Evolutionary conservation across 2,888 invertebrate genomes (phyloP), one percentile per base, ranked within the genome.

Genomic region (Hirtodrosophila cameraria): DNA sequence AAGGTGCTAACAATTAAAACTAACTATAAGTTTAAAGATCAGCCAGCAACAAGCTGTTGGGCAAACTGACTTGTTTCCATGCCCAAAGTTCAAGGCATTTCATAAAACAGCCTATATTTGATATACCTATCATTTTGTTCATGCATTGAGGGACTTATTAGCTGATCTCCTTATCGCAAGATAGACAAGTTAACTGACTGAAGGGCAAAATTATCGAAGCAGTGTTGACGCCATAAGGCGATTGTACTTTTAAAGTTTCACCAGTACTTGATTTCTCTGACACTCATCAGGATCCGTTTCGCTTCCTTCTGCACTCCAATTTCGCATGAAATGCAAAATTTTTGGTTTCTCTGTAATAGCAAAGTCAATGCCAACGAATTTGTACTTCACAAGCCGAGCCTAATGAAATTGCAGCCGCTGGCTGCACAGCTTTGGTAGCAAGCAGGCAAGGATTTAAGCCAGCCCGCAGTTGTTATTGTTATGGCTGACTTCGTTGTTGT

Each of bases 341-440:
- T 45, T 18, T 7, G 33, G 41, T 62, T 39, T 35, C 45, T 27
- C 15, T 30, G 15, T 33, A 31, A 48, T 49, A 42, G 18, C 15
- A 62, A 31, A 52, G 45, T 50, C 60, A 52, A 43, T 62, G 42
- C 18, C 42, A 54, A 27, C 35, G 36, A 49, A 23, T 28, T 48
- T 38, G 36, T 46, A 11, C 25, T 42, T 8, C 28, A 7, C 27
- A 23, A 18, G 12, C 13, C 11, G 20, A 27, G 49, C 33, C 65
- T 71, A 65, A 70, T 71, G 72, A 60, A 70, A 70, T 71, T 65
- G 65, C 72, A 65, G 28, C 52, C 48, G 16, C 41, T 53, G 27
- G 57, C 30, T 48, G 31, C 48, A 53, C 52, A 68, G 63, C 39
- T 59, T 33, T 28, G 39, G 25, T 3, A 23, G 31, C 43, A 35